Conservation (phyloP, 2,797 vertebrate genomes). For the Falco cherrug region DNA sequence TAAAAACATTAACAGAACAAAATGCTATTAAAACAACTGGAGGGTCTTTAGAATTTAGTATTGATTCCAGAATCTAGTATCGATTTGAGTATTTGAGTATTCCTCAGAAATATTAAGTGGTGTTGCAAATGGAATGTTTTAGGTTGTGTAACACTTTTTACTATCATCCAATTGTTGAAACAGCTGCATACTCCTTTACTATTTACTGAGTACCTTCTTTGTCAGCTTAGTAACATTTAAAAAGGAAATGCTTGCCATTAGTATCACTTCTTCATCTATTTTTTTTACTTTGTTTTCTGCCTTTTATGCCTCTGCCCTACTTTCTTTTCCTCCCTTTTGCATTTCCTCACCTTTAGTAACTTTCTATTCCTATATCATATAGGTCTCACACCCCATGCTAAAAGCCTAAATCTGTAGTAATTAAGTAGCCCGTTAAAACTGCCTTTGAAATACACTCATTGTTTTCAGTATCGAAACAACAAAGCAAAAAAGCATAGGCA, state of each 20-base stretch:
- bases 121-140: neutral
- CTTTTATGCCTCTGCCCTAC: neutral
- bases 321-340: neutral
- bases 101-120: neutral
- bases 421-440: neutral
- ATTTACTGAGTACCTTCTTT: neutral
- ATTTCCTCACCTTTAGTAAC: neutral
- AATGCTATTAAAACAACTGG: neutral
- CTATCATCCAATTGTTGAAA: neutral
- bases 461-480: neutral
- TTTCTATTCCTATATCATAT: neutral
- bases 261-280: neutral
- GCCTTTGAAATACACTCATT: neutral
- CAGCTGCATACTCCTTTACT: neutral
- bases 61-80: neutral
- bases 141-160: neutral
- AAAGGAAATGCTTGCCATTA: neutral
- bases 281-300: neutral
- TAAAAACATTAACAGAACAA: neutral
- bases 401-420: neutral
- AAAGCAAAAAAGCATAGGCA: neutral
- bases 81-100: neutral
- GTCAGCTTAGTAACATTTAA: neutral
- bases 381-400: neutral
- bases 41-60: neutral